Conservation (phyloP, 1,140 invertebrate genomes). For the Habropoda laboriosa region DNA sequence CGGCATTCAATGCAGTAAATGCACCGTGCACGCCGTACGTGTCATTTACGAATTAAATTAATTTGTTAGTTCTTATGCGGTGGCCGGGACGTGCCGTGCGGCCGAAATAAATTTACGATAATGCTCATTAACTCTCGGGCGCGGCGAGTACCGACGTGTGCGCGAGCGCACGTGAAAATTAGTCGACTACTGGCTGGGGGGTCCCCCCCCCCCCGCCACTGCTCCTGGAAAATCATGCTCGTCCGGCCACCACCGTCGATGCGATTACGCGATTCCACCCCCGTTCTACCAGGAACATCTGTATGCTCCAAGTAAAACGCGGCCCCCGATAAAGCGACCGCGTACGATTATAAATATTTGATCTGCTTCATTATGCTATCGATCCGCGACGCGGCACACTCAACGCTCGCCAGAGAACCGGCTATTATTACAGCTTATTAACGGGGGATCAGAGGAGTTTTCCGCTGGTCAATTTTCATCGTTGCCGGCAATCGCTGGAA, state of each 20-base stretch:
- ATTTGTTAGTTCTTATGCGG: constrained; percentile 57
- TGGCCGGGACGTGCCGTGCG: constrained; percentile 19
- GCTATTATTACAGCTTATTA: constrained; percentile 36
- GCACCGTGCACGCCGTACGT: constrained; percentile 56
- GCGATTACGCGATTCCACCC: constrained; percentile 3
- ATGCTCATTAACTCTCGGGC: constrained; percentile 48
- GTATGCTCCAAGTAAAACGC: constrained; percentile 27
- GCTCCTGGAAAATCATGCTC: constrained; percentile 7
- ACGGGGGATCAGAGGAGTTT: background rate
- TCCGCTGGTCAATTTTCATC: too few relatives aligned
- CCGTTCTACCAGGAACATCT: constrained; percentile 29
- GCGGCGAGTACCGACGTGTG: background rate
- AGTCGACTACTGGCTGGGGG: background rate
- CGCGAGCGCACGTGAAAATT: constrained; percentile 47
- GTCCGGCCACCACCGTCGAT: background rate
- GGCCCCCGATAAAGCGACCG: constrained; percentile 1
- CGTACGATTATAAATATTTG: constrained; percentile 31
- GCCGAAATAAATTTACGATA: constrained; percentile 54
- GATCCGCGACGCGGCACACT: background rate
- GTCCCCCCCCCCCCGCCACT: background rate
- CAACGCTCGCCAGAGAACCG: background rate
- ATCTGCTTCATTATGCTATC: constrained; percentile 44
- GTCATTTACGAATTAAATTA: constrained; percentile 61
- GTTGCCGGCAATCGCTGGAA: too few relatives aligned
- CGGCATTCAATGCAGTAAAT: constrained; percentile 59